A percentile compares a stretch with the other conserved stretches of the same genome.
phyloP scores from a whole-genome alignment of 2,888 invertebrate species.

The Sepioteuthis lessoniana region DNA sequence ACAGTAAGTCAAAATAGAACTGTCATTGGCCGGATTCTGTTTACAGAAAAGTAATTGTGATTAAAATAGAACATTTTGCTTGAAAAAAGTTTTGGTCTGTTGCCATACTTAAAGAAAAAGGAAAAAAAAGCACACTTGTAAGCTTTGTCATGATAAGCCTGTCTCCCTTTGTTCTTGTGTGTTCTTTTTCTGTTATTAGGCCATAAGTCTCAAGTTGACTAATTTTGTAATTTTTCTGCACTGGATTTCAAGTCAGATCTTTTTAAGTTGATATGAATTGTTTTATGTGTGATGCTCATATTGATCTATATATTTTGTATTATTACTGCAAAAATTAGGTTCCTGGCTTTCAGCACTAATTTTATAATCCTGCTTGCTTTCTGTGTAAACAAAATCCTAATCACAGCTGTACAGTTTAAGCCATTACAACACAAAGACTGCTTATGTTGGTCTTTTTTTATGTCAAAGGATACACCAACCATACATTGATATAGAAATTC shows the following conservation, averaged over 20 bases:
- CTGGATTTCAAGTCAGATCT: not conserved
- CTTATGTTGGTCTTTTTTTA: not conserved
- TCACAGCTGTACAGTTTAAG: not conserved
- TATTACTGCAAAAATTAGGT: not conserved
- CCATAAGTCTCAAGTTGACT: not conserved
- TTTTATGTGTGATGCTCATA: not conserved
- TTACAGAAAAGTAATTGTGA: not conserved
- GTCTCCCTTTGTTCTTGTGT: not conserved
- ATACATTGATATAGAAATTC: not conserved
- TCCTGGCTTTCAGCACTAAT: not conserved
- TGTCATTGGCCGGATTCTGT: not conserved
- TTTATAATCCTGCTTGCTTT: constrained; percentile 7
- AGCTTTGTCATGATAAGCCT: not conserved
- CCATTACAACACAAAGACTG: not conserved
- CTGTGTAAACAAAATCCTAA: not conserved
- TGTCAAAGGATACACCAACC: not conserved
- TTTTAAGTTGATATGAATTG: not conserved
- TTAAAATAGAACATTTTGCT: not conserved
- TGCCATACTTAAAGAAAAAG: not conserved
- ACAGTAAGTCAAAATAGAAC: not conserved
- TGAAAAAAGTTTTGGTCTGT: not conserved
- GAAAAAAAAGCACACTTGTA: not conserved
- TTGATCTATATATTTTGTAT: not conserved
- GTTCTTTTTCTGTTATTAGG: no score
- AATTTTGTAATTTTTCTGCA: not conserved